Percentiles rank a stretch among this genome's conserved stretches.
Evolutionary conservation across 2,797 vertebrate species (phyloP).

Genomic region (Ceryle rudis): DNA sequence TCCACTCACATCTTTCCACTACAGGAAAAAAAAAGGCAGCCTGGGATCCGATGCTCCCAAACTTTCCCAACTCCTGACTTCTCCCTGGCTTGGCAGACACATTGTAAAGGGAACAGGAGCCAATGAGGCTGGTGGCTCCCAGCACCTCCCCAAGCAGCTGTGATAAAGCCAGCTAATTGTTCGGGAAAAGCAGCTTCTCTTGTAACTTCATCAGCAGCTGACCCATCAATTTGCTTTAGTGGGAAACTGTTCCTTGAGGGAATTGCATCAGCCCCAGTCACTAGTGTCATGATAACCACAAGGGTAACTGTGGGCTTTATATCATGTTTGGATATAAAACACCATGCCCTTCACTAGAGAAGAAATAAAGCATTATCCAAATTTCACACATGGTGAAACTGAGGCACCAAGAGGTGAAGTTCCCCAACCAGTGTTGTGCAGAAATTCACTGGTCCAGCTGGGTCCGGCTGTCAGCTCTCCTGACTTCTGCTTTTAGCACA

Average conservation of each 20-base stretch:
- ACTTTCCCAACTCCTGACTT: neutral
- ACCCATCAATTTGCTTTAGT: neutral
- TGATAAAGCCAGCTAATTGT: neutral
- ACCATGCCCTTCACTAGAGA: neutral
- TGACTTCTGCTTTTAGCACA: neutral
- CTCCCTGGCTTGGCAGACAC: neutral
- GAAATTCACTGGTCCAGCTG: neutral
- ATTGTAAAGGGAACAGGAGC: neutral
- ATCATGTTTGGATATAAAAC: neutral
- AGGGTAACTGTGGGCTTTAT: neutral
- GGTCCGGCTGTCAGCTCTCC: neutral
- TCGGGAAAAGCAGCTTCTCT: neutral
- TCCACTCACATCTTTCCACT: neutral
- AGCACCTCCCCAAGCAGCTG: neutral
- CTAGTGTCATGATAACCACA: neutral
- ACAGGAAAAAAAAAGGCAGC: neutral
- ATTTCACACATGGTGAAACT: slow-evolving; percentile 1
- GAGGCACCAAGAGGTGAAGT: neutral
- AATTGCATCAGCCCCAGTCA: neutral
- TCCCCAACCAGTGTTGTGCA: neutral
- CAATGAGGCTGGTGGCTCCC: neutral
- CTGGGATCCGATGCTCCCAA: neutral
- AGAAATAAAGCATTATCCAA: neutral
- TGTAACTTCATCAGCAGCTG: slow-evolving; percentile 7
- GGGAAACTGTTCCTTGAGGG: neutral